Conservation (phyloP, 2,888 invertebrate species). For the Tanytarsus gracilentus region DNA sequence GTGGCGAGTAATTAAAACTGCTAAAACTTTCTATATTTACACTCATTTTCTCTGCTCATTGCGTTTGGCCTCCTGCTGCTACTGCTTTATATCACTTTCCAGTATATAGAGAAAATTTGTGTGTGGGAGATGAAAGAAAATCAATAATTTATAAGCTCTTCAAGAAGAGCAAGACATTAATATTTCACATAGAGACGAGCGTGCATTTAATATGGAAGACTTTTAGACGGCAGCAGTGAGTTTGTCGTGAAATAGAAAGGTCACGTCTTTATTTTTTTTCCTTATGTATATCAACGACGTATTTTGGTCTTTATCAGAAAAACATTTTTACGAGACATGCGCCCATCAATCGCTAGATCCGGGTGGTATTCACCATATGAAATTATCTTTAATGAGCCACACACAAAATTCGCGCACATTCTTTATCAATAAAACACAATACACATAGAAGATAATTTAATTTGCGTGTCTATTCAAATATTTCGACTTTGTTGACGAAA, state of each 20-base stretch:
- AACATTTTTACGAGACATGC: constrained; percentile 12
- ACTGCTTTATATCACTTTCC: neutral
- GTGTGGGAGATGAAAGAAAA: constrained; percentile 6
- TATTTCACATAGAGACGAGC: neutral
- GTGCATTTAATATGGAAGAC: neutral
- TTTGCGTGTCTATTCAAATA: no score
- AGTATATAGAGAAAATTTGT: neutral
- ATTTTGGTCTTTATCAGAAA: neutral
- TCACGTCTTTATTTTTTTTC: constrained; percentile 6
- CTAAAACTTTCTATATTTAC: neutral
- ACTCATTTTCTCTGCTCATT: neutral
- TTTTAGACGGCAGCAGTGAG: neutral
- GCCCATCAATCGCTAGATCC: constrained; percentile 14
- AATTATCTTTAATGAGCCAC: constrained; percentile 11
- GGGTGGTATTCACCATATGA: neutral
- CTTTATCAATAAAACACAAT: no score
- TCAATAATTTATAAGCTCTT: constrained; percentile 26
- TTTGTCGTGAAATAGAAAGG: constrained; percentile 11
- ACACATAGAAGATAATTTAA: no score
- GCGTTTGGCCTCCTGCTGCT: no score
- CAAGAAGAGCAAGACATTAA: neutral
- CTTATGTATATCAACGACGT: neutral
- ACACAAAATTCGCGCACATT: no score
- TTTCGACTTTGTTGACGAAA: no score
- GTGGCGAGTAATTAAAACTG: constrained; percentile 26